Conservation (phyloP, 2,888 invertebrate genomes). For the Apodemia zela region DNA sequence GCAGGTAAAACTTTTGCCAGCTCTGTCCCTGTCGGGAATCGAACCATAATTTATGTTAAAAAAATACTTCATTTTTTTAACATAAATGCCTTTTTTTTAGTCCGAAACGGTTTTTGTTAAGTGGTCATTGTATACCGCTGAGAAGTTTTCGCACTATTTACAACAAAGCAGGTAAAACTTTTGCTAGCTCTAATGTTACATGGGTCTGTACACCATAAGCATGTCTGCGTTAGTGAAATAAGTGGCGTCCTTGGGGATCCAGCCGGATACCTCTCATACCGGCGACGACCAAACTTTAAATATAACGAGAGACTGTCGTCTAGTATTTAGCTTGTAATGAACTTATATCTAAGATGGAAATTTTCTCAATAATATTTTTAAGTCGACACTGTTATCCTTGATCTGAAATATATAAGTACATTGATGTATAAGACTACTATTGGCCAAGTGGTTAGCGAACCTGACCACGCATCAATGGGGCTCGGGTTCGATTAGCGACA, state of each 20-base stretch:
- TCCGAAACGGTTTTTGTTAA: too few species aligned
- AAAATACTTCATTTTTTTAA: too few species aligned
- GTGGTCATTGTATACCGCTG: too few species aligned
- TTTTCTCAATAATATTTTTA: not conserved
- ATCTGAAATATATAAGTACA: not conserved
- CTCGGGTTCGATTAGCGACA: too few species aligned
- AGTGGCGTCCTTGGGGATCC: slow-evolving; percentile 35
- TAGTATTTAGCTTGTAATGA: slow-evolving; percentile 15
- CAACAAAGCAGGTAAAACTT: not conserved
- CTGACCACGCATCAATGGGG: too few species aligned
- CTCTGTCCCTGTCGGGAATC: too few species aligned
- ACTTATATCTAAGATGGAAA: not conserved
- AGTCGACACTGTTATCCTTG: not conserved
- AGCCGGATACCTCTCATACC: slow-evolving; percentile 38
- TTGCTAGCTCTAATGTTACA: not conserved
- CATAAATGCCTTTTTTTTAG: too few species aligned
- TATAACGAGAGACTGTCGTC: slow-evolving; percentile 26
- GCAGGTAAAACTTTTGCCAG: not conserved
- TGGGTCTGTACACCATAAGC: slow-evolving; percentile 20
- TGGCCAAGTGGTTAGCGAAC: too few species aligned
- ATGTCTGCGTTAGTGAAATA: slow-evolving; percentile 38
- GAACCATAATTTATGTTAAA: too few species aligned
- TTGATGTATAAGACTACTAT: too few species aligned
- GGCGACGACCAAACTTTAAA: slow-evolving; percentile 40
- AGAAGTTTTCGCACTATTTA: not conserved